phyloP scores from a whole-genome alignment of 2,888 invertebrate species.

The Ellobium chinense region DNA sequence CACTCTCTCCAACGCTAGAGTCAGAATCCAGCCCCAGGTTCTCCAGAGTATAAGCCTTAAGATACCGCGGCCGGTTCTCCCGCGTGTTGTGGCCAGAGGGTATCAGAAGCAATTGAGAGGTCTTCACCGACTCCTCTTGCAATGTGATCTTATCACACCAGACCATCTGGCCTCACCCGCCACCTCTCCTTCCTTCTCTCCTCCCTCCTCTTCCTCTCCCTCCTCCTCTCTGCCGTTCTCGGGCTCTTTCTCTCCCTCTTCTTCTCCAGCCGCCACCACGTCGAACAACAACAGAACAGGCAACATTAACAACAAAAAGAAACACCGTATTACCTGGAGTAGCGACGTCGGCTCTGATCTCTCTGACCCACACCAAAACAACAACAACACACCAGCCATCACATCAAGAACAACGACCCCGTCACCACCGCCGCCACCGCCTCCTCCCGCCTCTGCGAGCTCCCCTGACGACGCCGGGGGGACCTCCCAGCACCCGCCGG shows the following conservation, averaged over 20 bases:
- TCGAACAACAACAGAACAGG: neutral
- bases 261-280: constrained; percentile 8
- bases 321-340: constrained; percentile 35
- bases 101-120: constrained; percentile 33
- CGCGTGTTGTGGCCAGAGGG: constrained; percentile 32
- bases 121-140: constrained; percentile 43
- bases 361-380: neutral
- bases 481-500: constrained; percentile 16
- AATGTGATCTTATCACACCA: constrained; percentile 44
- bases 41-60: constrained; percentile 16
- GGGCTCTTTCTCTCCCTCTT: neutral
- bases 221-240: constrained; percentile 9
- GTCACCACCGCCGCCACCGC: constrained; percentile 25
- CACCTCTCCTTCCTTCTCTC: constrained; percentile 26
- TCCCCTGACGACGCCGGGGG: constrained; percentile 28
- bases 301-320: constrained; percentile 24
- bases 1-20: neutral
- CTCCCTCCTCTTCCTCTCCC: constrained; percentile 22
- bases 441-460: constrained; percentile 1
- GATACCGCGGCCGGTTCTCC: constrained; percentile 45
- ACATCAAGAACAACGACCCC: neutral
- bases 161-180: constrained; percentile 35
- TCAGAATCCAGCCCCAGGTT: neutral
- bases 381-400: constrained; percentile 22
- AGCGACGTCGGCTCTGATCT: constrained; percentile 4